Evolutionary conservation across 2,113 vertebrate genomes (phyloP).

Genomic region (Corythoichthys haematopterus): DNA sequence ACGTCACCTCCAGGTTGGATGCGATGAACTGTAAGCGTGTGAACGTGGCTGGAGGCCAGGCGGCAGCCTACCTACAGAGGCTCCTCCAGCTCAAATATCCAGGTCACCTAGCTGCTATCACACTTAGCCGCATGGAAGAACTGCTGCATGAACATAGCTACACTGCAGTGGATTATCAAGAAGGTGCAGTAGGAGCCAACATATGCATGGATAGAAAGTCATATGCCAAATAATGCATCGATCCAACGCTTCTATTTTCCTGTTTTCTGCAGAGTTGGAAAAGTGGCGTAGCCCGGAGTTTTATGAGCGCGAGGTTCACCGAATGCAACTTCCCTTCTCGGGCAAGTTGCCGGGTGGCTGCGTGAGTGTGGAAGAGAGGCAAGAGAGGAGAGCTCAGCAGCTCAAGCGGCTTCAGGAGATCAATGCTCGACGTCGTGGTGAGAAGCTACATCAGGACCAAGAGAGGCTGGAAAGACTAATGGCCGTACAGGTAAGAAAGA

Average conservation of each 20-base stretch:
- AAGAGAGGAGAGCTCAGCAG: conserved; percentile 89
- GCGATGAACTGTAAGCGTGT: conserved; percentile 88
- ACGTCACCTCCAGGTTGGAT: conserved; percentile 76
- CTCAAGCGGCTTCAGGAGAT: conserved; percentile 89
- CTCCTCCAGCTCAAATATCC: conserved; percentile 97
- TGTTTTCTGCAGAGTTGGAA: conserved; percentile 76
- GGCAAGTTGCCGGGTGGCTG: conserved; percentile 81
- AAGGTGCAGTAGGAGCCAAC: conserved; percentile 67
- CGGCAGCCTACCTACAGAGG: conserved; percentile 87
- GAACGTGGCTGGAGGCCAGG: conserved; percentile 89
- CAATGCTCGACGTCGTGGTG: conserved; percentile 85
- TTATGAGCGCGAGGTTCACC: conserved; percentile 88
- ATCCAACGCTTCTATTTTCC: not conserved
- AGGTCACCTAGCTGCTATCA: conserved; percentile 84
- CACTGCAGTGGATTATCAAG: conserved; percentile 81
- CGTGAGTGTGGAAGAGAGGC: conserved; percentile 83
- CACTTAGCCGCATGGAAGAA: conserved; percentile 93
- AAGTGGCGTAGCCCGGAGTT: conserved; percentile 90
- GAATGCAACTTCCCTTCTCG: conserved; percentile 93
- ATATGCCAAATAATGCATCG: not conserved
- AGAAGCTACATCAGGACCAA: conserved; percentile 90
- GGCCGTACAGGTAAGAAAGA: conserved; percentile 77
- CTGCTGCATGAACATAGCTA: conserved; percentile 93
- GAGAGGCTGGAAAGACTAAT: conserved; percentile 84
- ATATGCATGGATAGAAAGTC: not conserved